A percentile compares a stretch with the other conserved stretches of the same genome.
These are phyloP conservation scores for Podabrus alpinus DNA, from an alignment of 2,888 invertebrate species.

Conservation along the genomic window DNA sequence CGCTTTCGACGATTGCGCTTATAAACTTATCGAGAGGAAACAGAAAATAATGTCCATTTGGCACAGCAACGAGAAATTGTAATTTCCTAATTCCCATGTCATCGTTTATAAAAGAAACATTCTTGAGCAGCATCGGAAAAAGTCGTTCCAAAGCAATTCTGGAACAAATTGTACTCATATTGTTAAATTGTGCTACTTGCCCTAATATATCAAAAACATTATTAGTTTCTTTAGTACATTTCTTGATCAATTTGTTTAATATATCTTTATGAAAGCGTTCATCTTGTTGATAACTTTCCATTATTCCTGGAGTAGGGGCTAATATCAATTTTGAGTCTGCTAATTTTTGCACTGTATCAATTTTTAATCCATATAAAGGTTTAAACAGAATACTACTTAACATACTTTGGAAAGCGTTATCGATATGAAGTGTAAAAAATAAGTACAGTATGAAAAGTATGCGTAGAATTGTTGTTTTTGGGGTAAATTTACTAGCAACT, in stretches of 20 bases:
- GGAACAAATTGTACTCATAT: too few species aligned
- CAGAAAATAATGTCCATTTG: too few species aligned
- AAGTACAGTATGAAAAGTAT: background rate
- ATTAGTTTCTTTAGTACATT: too few species aligned
- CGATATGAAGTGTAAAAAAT: background rate
- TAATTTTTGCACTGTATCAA: constrained; percentile 1
- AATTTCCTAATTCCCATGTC: too few species aligned
- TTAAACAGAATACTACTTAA: background rate
- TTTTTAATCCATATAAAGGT: background rate
- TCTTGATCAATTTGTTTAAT: background rate
- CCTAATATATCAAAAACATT: too few species aligned
- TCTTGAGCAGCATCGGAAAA: too few species aligned
- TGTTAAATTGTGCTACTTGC: too few species aligned
- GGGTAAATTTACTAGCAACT: background rate
- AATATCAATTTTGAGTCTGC: background rate
- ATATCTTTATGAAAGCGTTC: background rate
- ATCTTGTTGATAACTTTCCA: background rate
- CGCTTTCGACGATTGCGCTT: too few species aligned
- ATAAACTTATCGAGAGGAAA: too few species aligned
- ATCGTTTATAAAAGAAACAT: too few species aligned
- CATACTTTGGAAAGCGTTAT: background rate
- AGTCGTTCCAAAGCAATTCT: too few species aligned
- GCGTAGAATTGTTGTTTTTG: background rate
- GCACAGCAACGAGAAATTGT: too few species aligned
- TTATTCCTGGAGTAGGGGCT: background rate